Evolutionary conservation across 1,140 invertebrate species (phyloP).

Genomic region (Paralvinella palmiformis): DNA sequence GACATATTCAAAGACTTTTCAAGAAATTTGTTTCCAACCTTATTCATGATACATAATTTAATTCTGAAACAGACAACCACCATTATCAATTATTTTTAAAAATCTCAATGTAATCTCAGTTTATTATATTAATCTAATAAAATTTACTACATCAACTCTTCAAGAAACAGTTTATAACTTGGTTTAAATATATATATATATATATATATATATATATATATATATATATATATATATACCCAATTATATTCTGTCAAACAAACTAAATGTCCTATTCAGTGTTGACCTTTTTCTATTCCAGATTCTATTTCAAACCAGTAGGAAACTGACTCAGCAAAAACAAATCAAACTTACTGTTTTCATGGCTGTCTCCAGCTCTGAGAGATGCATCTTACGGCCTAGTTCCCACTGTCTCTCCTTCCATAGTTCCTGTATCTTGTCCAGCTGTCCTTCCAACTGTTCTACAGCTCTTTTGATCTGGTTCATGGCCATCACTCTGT

Average conservation of each 20-base stretch:
- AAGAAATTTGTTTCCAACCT: no score
- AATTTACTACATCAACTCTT: no score
- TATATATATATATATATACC: no score
- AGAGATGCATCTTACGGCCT: slow-evolving; percentile 50
- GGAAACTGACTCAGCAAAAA: neutral
- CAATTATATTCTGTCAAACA: neutral
- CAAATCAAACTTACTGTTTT: slow-evolving; percentile 36
- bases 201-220: no score
- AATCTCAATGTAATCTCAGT: no score
- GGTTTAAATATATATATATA: no score
- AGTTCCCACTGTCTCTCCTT: slow-evolving; percentile 55
- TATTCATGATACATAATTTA: no score
- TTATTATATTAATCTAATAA: no score
- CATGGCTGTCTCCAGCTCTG: slow-evolving; percentile 36
- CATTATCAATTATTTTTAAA: no score
- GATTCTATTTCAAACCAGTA: neutral
- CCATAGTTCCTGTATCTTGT: slow-evolving; percentile 33
- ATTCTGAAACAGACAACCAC: no score
- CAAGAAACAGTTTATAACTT: no score
- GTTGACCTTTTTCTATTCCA: neutral
- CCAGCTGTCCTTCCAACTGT: slow-evolving; percentile 40
- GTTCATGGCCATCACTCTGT: slow-evolving; percentile 45
- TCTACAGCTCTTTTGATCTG: slow-evolving; percentile 43
- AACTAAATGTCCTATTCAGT: neutral
- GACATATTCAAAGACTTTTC: no score